Percentiles rank a stretch among this genome's conserved stretches.
Conservation (phyloP, 1,140 invertebrate genomes). For the Bombus pascuorum region DNA sequence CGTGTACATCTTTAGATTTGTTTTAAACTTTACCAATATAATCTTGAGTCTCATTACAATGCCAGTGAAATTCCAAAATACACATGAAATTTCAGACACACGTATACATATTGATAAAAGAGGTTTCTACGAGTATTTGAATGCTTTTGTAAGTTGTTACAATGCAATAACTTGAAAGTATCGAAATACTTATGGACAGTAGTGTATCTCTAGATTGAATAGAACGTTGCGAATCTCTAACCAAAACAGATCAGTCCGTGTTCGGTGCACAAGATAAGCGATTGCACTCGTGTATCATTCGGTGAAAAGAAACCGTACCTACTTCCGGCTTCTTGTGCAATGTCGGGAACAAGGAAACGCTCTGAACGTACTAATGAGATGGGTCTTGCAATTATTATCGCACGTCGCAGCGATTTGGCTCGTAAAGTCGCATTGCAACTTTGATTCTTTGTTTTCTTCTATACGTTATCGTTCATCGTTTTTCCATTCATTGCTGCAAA, state of each 20-base stretch:
- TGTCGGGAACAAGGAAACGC: slow-evolving; percentile 57
- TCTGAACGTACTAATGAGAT: slow-evolving; percentile 42
- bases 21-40: not conserved
- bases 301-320: slow-evolving; percentile 30
- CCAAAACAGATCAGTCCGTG: slow-evolving; percentile 16
- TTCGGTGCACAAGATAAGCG: slow-evolving; percentile 46
- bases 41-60: not conserved
- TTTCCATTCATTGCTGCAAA: not conserved
- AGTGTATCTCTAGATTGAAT: not conserved
- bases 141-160: not conserved
- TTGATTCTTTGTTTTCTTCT: no score
- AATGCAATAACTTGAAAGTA: not conserved
- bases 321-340: slow-evolving; percentile 60
- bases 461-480: not conserved
- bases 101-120: no score
- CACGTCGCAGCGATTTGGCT: not conserved
- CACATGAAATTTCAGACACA: no score
- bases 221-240: not conserved
- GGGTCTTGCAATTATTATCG: slow-evolving; percentile 36
- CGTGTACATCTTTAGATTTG: no score
- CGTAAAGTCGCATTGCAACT: not conserved
- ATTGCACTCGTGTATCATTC: slow-evolving; percentile 55
- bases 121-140: no score
- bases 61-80: not conserved
- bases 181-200: not conserved